phyloP scores from a whole-genome alignment of 2,113 vertebrate species.

The Pandion haliaetus region DNA sequence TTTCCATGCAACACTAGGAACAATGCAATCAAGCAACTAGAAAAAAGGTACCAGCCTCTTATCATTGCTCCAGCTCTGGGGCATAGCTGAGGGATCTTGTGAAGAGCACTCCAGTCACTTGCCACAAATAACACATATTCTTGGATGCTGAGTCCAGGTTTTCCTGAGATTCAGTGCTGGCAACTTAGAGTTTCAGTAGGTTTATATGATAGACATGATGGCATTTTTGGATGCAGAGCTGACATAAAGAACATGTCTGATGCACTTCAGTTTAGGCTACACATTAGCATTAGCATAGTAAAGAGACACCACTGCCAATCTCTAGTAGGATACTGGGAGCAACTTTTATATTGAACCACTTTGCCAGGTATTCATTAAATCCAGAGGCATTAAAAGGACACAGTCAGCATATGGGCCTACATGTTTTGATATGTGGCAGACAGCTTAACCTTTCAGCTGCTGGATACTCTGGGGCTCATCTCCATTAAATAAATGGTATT shows the following conservation, averaged over 20 bases:
- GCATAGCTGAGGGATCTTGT: neutral
- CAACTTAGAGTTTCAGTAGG: neutral
- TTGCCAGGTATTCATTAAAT: neutral
- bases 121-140: neutral
- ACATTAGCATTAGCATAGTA: neutral
- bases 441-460: neutral
- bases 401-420: too few species aligned
- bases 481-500: neutral
- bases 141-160: neutral
- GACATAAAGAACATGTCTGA: neutral
- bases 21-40: neutral
- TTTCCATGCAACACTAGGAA: neutral
- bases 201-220: neutral
- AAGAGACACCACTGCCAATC: neutral
- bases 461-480: neutral
- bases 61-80: neutral
- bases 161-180: neutral
- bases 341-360: neutral
- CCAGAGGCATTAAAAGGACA: neutral
- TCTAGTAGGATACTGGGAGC: neutral
- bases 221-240: neutral
- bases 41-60: neutral
- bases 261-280: neutral
- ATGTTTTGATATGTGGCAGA: neutral
- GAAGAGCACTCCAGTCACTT: neutral